Conservation (phyloP, 2,113 vertebrate genomes). For the Petrocephalus zakoni region DNA sequence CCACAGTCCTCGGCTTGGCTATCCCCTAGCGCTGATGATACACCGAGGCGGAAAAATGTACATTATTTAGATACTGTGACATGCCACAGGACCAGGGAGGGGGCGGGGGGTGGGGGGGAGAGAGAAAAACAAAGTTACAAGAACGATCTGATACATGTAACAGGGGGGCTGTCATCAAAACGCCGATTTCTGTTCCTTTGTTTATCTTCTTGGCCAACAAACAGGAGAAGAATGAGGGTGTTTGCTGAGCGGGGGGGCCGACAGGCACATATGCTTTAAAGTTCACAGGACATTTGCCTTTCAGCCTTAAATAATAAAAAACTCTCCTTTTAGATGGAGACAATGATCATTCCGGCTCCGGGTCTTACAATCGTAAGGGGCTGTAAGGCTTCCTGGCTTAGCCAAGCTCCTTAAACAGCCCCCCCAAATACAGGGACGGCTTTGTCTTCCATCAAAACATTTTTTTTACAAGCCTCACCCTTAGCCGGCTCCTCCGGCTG, state of each 20-base stretch:
- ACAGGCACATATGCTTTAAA: constrained; percentile 7
- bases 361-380: background rate
- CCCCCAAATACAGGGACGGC: constrained; percentile 38
- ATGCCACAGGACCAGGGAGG: background rate
- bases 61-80: background rate
- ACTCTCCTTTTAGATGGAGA: background rate
- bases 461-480: constrained; percentile 57
- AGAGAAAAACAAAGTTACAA: background rate
- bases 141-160: background rate
- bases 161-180: background rate
- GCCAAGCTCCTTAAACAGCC: background rate
- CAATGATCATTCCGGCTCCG: background rate
- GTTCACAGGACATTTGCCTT: constrained; percentile 1
- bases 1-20: constrained; percentile 5
- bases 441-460: constrained; percentile 55
- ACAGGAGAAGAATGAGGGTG: background rate
- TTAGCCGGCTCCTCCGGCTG: constrained; percentile 48
- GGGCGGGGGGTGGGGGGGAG: no score
- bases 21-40: background rate
- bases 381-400: background rate
- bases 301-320: background rate
- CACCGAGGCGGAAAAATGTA: background rate
- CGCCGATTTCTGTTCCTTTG: background rate
- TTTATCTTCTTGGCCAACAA: background rate
- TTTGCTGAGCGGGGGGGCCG: background rate